phyloP scores from a whole-genome alignment of 2,888 invertebrate genomes.

The Brenthis ino region DNA sequence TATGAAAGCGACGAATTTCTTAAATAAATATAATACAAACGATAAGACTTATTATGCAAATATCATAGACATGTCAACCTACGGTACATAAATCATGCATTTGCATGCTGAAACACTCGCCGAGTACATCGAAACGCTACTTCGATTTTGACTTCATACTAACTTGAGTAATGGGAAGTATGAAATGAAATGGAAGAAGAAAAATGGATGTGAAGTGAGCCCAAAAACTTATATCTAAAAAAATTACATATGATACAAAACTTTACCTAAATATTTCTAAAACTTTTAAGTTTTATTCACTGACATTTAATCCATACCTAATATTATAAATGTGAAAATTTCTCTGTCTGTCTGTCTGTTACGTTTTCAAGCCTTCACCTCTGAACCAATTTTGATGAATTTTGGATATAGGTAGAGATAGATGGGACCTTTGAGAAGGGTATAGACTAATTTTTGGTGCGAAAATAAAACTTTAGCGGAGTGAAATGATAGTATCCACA shows the following conservation, averaged over 20 bases:
- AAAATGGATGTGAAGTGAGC: not conserved
- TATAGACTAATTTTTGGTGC: no score
- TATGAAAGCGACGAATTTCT: not conserved
- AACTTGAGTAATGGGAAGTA: slow-evolving; percentile 29
- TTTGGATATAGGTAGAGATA: no score
- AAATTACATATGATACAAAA: not conserved
- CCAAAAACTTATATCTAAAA: not conserved
- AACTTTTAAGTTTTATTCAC: no score
- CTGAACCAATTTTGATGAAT: no score
- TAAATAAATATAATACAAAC: not conserved
- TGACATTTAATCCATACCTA: not conserved
- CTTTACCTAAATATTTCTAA: not conserved
- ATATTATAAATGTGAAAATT: not conserved
- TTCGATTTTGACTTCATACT: slow-evolving; percentile 45
- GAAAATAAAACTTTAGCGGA: no score
- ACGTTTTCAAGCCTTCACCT: no score
- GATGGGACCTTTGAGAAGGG: no score
- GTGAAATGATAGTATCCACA: no score
- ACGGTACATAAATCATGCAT: slow-evolving; percentile 70
- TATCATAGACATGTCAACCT: slow-evolving; percentile 35
- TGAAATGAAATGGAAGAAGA: slow-evolving; percentile 29
- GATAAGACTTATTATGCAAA: slow-evolving; percentile 4
- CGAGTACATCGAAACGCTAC: slow-evolving; percentile 62
- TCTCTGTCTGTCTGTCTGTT: not conserved
- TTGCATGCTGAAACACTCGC: slow-evolving; percentile 55